Base-by-base conservation (phyloP, 2,888 invertebrate species). In the Pyrgus malvae region DNA sequence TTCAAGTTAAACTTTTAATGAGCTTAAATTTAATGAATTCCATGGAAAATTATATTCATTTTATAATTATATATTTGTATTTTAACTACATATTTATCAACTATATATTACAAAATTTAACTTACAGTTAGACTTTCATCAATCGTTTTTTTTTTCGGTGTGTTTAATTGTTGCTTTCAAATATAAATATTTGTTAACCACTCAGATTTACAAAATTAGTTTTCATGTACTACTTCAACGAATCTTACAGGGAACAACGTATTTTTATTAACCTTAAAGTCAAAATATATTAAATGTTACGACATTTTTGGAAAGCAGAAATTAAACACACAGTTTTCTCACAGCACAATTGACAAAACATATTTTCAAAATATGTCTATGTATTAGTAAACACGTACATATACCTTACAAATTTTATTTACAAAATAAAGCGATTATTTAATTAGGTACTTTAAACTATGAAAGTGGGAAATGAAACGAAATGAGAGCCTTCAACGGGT, bases 291-390 rank as follows among this genome's bases (percentile, higher is more conserved):
- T n/a, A 23, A 40, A 40, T 40, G 48, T 42, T 46, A 14, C 35
- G 19, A 55, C 19, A 21, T 41, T 60, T 54, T 17, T 45, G 41
- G 62, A 77, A 80, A 73, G 62, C 73, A 81, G 69, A 75, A 85
- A 80, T 80, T 72, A 73, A 78, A 72, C 69, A 58, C 75, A 68
- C 74, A 69, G 66, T 59, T 62, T 65, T 69, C 67, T 90, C 89
- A 89, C 87, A 88, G 87, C 86, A 87, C 90, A 89, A 90, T 89
- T 88, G 90, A 90, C 84, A 89, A 88, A 89, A 88, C 86, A 88
- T 87, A 89, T 88, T 88, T 89, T 88, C 81, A 79, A 89, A 88
- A 89, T 88, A 89, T 89, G 87, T 86, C 78, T 80, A 84, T 40
- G 40, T 40, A 40, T 80, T 78, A 83, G 73, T 87, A 87, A 87